Evolutionary conservation across 2,888 invertebrate genomes (phyloP), one percentile per base, ranked within the genome.

Genomic region (Liopterus haemorrhoidalis): DNA sequence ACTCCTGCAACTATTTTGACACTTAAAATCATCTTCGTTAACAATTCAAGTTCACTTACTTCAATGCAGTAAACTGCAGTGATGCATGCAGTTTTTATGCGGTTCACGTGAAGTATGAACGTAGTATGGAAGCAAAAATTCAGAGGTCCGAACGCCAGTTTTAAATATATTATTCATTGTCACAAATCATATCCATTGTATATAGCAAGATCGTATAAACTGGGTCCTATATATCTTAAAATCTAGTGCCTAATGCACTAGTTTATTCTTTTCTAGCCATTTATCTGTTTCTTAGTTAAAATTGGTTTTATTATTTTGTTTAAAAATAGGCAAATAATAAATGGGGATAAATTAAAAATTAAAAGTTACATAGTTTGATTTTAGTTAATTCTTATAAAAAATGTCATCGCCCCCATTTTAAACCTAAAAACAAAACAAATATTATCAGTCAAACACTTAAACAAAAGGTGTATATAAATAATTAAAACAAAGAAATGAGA

Each of bases 331-430:
- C 35, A 44, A 45, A 45, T 39, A 45, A 39, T 33, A 19, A 39
- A 38, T 45, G 12, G 38, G 45, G 44, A 32, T 45, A 39, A 39
- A 39, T 24, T 45, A 45, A 45, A 32, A 33, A 32, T 14, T 45
- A 39, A 31, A 22, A 27, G 45, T 45, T 45, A 45, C 45, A 45
- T 45, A 45, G 45, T 45, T 45, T 33, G 32, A 24, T 24, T 44
- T 45, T 54, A 58, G 57, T 63, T 56, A 54, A 58, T 56, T 56
- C 55, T 43, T 50, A 56, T 38, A 50, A 51, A 25, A 35, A 49
- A 54, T 48, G 54, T 56, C 54, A 54, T 52, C 52, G 56, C 61
- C 64, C 63, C 64, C 65, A 65, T 65, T 62, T 60, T 62, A 63
- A 57, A 61, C 59, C 63, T 61, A 54, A 19, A 61, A 61, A 47